Conservation (phyloP, 1,140 invertebrate species). For the Kradibia gibbosae region DNA sequence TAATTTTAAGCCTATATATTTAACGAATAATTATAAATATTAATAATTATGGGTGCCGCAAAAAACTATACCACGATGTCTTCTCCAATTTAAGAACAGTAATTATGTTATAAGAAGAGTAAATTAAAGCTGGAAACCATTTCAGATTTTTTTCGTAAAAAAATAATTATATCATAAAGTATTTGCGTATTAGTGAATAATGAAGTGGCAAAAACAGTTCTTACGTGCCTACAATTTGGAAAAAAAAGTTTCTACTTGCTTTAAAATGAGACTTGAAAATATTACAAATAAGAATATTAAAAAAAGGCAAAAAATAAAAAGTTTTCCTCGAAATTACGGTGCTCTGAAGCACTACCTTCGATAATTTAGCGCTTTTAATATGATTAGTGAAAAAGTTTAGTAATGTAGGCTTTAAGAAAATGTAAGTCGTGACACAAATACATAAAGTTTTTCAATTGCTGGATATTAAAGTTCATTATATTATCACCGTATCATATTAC, state of each 20-base stretch:
- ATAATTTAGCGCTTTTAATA: not conserved
- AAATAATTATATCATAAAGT: not conserved
- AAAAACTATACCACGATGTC: too few relatives aligned
- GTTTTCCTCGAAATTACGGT: not conserved
- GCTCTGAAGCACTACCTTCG: not conserved
- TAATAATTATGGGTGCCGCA: too few relatives aligned
- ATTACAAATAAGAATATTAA: too few relatives aligned
- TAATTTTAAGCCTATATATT: too few relatives aligned
- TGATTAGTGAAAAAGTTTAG: not conserved
- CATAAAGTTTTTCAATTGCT: slow-evolving; percentile 6
- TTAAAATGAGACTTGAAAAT: not conserved
- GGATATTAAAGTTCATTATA: slow-evolving; percentile 10
- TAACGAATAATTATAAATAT: too few relatives aligned
- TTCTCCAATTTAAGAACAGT: too few relatives aligned
- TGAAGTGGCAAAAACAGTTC: not conserved
- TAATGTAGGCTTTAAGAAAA: slow-evolving; percentile 6
- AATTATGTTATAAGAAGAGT: not conserved
- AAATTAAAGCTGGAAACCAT: not conserved
- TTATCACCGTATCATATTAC: not conserved
- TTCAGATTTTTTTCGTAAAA: not conserved
- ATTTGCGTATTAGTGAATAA: not conserved
- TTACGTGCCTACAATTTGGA: not conserved
- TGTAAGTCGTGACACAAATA: not conserved
- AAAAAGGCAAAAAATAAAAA: not conserved
- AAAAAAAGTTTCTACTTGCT: not conserved